Conservation (phyloP, 2,797 vertebrate genomes). For the Aselliscus stoliczkanus region DNA sequence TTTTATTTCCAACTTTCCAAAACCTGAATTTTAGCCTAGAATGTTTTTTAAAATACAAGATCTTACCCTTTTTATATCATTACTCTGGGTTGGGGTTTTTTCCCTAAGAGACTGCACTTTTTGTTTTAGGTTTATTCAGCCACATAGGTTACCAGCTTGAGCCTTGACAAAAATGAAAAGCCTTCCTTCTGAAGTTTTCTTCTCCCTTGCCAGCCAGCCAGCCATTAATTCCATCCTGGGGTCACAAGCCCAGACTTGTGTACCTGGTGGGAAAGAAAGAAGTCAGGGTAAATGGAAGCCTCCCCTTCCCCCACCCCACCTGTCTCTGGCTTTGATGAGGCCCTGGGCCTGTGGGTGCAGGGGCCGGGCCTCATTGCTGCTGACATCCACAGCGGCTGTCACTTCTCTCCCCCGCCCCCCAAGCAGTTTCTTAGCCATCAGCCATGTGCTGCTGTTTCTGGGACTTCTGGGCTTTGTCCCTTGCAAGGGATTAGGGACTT, state of each 20-base stretch:
- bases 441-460: not conserved
- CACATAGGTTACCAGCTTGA: not conserved
- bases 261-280: not conserved
- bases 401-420: not conserved
- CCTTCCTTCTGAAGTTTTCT: not conserved
- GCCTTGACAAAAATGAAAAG: not conserved
- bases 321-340: not conserved
- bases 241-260: not conserved
- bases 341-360: not conserved
- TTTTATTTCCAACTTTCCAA: not conserved
- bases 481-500: not conserved
- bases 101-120: conserved; percentile 31
- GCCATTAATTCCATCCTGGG: not conserved
- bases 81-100: not conserved
- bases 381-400: not conserved
- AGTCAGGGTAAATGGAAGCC: not conserved
- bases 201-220: not conserved
- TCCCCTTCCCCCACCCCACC: too few relatives aligned
- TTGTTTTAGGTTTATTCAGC: conserved; percentile 2
- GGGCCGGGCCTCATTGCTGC: not conserved
- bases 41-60: not conserved
- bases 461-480: conserved; percentile 17
- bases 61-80: not conserved
- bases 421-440: not conserved
- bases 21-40: not conserved